phyloP scores from a whole-genome alignment of 2,113 vertebrate genomes.

The Trinectes maculatus region DNA sequence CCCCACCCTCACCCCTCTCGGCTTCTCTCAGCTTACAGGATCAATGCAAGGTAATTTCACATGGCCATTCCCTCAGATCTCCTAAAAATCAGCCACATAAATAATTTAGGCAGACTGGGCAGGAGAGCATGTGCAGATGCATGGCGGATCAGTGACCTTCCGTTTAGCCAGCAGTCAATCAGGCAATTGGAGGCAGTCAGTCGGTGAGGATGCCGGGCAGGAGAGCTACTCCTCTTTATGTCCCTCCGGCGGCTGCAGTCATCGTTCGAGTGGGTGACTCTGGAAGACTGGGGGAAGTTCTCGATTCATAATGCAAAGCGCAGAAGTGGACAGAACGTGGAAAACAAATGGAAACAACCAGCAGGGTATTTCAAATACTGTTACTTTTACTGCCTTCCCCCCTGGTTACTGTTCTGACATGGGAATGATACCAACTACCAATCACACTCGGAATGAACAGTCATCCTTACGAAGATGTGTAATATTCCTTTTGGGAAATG shows the following conservation, averaged over 20 bases:
- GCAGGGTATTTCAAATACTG: constrained; percentile 24
- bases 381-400: no score
- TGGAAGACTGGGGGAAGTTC: constrained; percentile 7
- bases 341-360: constrained; percentile 14
- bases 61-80: constrained; percentile 67
- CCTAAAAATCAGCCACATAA: constrained; percentile 70
- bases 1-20: neutral
- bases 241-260: constrained; percentile 41
- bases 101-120: constrained; percentile 70
- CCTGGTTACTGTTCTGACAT: no score
- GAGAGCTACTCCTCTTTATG: constrained; percentile 18
- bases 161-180: constrained; percentile 57
- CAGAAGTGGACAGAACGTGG: neutral
- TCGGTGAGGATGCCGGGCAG: constrained; percentile 18
- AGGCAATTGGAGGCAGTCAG: constrained; percentile 32
- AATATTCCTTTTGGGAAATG: no score
- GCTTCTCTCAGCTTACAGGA: constrained; percentile 64
- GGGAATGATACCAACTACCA: no score
- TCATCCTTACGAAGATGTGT: no score
- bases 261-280: constrained; percentile 13
- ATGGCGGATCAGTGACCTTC: constrained; percentile 66
- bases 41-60: constrained; percentile 76
- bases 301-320: constrained; percentile 26
- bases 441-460: no score
- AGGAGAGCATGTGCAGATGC: constrained; percentile 57